phyloP scores from a whole-genome alignment of 2,113 vertebrate genomes.

The Ardeotis arabs region DNA sequence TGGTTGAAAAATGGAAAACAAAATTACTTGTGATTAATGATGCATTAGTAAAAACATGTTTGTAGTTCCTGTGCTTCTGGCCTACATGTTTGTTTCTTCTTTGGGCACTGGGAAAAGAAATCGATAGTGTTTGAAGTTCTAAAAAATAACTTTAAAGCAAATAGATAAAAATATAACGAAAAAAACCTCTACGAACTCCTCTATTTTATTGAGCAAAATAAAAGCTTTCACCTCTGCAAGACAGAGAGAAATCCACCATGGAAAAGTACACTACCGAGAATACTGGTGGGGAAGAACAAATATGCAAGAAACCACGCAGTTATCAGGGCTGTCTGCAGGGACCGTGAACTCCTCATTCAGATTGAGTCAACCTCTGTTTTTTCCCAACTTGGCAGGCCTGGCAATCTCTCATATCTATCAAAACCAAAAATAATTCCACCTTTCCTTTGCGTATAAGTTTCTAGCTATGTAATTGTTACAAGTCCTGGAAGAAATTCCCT shows the following conservation, averaged over 20 bases:
- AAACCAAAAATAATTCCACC: background rate
- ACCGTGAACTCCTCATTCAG: background rate
- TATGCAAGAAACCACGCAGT: fast-evolving
- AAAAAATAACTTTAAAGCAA: conserved; percentile 20
- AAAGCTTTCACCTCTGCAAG: background rate
- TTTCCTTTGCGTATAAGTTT: fast-evolving
- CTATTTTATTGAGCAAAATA: background rate
- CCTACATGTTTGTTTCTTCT: background rate
- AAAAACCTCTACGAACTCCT: background rate
- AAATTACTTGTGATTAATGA: background rate
- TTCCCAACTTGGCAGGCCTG: background rate
- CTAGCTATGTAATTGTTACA: fast-evolving
- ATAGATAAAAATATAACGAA: background rate
- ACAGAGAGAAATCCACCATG: background rate
- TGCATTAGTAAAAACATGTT: background rate
- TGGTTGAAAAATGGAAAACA: background rate
- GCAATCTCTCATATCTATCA: background rate
- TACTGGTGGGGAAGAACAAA: background rate
- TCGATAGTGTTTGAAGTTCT: background rate
- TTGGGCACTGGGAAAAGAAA: background rate
- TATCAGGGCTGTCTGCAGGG: fast-evolving
- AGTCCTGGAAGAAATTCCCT: background rate
- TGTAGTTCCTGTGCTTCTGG: background rate
- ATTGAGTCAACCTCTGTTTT: fast-evolving
- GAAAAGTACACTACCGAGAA: too few species aligned